Percentiles rank a stretch among this genome's conserved stretches.
Evolutionary conservation across 2,888 invertebrate species (phyloP).

Genomic region (Pristionchus japonicus): DNA sequence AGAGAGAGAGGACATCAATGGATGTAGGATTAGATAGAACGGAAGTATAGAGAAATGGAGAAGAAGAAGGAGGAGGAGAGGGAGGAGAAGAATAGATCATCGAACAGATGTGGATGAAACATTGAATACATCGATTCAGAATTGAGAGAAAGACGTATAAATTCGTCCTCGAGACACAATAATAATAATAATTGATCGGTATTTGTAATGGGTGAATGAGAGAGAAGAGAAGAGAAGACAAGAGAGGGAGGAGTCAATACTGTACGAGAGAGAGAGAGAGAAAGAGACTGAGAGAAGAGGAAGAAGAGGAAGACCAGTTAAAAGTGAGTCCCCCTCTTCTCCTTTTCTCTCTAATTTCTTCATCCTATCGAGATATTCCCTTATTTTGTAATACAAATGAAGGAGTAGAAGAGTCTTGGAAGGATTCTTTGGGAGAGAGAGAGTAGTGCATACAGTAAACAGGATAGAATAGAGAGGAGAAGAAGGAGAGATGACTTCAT

Average conservation of each 20-base stretch:
- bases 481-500: background rate
- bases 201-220: background rate
- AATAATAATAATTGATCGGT: background rate
- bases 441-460: background rate
- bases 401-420: background rate
- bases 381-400: background rate
- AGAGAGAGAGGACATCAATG: background rate
- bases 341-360: background rate
- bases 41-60: slow-evolving; percentile 30
- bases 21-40: background rate
- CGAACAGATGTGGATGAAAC: background rate
- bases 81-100: background rate
- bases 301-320: background rate
- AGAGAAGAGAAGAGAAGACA: background rate
- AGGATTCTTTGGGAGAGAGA: background rate
- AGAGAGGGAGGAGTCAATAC: slow-evolving; percentile 10
- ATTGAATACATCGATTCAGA: background rate
- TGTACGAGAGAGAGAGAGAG: background rate
- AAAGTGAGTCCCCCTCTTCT: background rate
- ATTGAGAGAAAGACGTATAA: background rate
- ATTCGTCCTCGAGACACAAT: background rate
- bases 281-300: background rate
- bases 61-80: background rate
- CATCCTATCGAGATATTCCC: background rate
- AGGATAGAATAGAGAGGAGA: background rate